These are phyloP conservation scores for Zapus hudsonius DNA, from an alignment of 2,113 vertebrate species.

Conservation along the genomic window DNA sequence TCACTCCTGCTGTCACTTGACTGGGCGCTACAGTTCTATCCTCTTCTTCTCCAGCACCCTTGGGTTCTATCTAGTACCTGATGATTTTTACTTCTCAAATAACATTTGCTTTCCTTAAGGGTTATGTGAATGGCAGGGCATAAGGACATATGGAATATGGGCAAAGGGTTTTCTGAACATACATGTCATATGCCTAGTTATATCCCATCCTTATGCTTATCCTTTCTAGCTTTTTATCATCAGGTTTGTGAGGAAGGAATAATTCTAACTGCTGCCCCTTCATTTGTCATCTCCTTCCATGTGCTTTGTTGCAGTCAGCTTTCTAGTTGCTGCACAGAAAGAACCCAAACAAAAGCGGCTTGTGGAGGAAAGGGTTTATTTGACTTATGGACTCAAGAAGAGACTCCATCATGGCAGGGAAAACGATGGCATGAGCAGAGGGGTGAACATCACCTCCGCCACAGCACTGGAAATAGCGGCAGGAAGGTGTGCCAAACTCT, in stretches of 20 bases:
- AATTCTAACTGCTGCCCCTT: background rate
- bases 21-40: background rate
- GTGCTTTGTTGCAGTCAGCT: no score
- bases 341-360: no score
- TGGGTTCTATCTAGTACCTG: background rate
- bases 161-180: background rate
- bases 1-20: background rate
- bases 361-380: no score
- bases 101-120: background rate
- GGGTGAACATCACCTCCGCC: no score
- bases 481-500: no score
- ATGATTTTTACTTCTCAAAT: background rate
- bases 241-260: background rate
- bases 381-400: no score
- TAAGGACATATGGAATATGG: background rate
- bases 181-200: background rate
- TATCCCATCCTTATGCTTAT: background rate
- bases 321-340: no score
- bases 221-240: background rate
- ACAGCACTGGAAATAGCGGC: no score
- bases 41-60: background rate
- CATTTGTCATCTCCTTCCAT: no score
- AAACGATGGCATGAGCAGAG: no score
- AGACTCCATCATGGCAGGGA: no score
- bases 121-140: background rate